Conservation (phyloP, 2,797 vertebrate genomes). For the Myripristis jacobus region DNA sequence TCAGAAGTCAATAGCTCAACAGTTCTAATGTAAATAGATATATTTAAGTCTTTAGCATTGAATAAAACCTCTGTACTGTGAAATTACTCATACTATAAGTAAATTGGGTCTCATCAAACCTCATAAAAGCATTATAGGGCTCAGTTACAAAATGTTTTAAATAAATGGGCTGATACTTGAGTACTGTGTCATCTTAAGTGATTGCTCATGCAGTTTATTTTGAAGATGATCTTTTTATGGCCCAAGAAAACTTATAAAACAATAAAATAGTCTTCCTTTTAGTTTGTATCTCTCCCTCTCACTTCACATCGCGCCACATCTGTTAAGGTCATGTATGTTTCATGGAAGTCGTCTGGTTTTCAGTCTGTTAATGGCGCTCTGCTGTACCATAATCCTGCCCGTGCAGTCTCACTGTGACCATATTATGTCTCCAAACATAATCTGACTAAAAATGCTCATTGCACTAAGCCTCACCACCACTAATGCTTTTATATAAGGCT, state of each 20-base stretch:
- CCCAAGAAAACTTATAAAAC: conserved; percentile 5
- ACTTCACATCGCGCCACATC: conserved; percentile 17
- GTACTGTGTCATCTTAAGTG: conserved; percentile 8
- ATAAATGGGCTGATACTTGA: neutral
- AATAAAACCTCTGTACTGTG: no score
- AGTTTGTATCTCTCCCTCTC: conserved; percentile 29
- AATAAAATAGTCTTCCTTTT: conserved; percentile 8
- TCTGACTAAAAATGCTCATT: conserved; percentile 59
- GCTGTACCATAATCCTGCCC: conserved; percentile 46
- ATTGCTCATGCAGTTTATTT: conserved; percentile 21
- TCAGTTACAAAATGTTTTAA: no score
- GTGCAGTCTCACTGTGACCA: conserved; percentile 51
- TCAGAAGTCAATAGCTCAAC: neutral
- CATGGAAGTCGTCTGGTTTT: conserved; percentile 41
- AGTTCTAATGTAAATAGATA: neutral
- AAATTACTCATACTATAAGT: no score
- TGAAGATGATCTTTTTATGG: conserved; percentile 30
- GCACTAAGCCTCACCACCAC: conserved; percentile 43
- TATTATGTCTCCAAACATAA: conserved; percentile 55
- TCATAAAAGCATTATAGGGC: no score
- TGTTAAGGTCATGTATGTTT: conserved; percentile 62
- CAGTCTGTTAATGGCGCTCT: conserved; percentile 39
- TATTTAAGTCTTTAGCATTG: neutral
- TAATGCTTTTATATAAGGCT: conserved; percentile 72
- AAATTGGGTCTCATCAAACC: no score